phyloP scores from a whole-genome alignment of 2,113 vertebrate species.

The Arothron firmamentum region DNA sequence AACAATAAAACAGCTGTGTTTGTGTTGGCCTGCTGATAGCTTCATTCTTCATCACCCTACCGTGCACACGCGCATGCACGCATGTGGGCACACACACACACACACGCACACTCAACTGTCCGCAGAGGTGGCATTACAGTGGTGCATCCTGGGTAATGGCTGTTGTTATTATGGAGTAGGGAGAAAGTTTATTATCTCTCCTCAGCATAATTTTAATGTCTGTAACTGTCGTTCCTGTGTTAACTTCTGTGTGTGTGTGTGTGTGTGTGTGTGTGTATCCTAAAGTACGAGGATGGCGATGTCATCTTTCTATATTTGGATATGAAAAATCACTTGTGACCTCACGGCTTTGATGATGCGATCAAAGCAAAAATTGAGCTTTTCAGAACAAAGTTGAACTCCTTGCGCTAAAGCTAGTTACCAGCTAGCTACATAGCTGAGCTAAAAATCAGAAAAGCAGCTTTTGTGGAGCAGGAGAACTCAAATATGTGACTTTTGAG shows the following conservation, averaged over 20 bases:
- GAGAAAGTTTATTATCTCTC: slow-evolving; percentile 50
- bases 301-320: not conserved
- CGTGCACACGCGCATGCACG: slow-evolving; percentile 49
- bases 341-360: too few relatives aligned
- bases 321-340: too few relatives aligned
- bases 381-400: too few relatives aligned
- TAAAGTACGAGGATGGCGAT: too few relatives aligned
- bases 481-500: too few relatives aligned
- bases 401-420: too few relatives aligned
- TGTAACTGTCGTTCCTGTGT: slow-evolving; percentile 23
- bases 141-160: slow-evolving; percentile 54
- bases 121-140: slow-evolving; percentile 36
- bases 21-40: slow-evolving; percentile 76
- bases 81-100: slow-evolving; percentile 54
- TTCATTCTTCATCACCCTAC: slow-evolving; percentile 63
- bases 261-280: not conserved
- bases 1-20: slow-evolving; percentile 84
- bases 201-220: slow-evolving; percentile 40
- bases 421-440: too few relatives aligned
- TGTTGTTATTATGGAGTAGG: slow-evolving; percentile 44
- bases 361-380: too few relatives aligned
- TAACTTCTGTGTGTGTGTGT: slow-evolving; percentile 31
- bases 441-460: too few relatives aligned
- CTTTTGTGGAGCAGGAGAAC: too few relatives aligned
- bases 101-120: slow-evolving; percentile 24